Evolutionary conservation across 2,797 vertebrate species (phyloP), one percentile per base, ranked within the genome.

Genomic region (Paedocypris micromegethes): DNA sequence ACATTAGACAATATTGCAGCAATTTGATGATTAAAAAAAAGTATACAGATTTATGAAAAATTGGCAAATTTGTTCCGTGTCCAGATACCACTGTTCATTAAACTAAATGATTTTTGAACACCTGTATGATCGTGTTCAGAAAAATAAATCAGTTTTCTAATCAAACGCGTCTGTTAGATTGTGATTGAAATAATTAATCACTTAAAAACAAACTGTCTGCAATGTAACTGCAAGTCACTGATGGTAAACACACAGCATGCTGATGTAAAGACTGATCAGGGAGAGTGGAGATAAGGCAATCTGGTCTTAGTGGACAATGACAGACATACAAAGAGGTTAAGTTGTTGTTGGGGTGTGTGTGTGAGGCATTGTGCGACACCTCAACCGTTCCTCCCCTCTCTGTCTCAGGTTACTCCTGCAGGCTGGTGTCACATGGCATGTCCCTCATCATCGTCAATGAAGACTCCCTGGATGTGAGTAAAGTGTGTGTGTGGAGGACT

Each of bases 401-500:
- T 37, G 8, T 73, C 52, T 84, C 85, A 99, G 97, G 96, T 70
- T 99, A 99, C 76, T 97, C 97, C 66, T 99, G 96, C 84, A 91
- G 86, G 60, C 83, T 99, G 76, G 89, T 99, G 74, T 93, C 96
- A 48, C 96, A 99, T 75, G 96, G 89, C 77, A 99, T 99, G 96
- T 95, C 96, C 82, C 95, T 98, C 74, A 89, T 99, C 84, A 87
- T 97, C 38, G 85, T 98, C 85, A 99, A 98, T 58, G 96, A 99
- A 81, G 96, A 98, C 80, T 97, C 96, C 0, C 85, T 98, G 77
- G 97, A 98, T 61, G 96, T 99, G 88, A 98, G 97, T 96, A 86
- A 39, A 55, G 55, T n/a, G 39, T 64, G 40, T 75, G 45, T 70
- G 44, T 71, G 54, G 58, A 58, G 70, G 60, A 58, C 9, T 40